Evolutionary conservation across 2,888 invertebrate genomes (phyloP), one percentile per base, ranked within the genome.

Genomic region (Pyrrhosoma nymphula): DNA sequence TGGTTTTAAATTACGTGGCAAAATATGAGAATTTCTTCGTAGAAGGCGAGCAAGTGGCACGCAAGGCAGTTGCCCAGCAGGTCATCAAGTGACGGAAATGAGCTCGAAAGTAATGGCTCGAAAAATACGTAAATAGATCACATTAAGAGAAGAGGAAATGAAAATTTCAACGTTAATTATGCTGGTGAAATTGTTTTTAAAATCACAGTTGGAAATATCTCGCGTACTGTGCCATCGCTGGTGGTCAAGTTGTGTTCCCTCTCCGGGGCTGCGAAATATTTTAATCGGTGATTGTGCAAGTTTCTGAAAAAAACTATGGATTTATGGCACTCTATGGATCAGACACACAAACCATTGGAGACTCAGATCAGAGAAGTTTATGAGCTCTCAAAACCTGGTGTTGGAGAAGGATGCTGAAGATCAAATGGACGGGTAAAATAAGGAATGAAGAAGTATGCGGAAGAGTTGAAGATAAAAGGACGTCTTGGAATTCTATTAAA

Each of bases 51-150:
- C 82, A 35, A 82, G 82, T 14, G 82, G 35, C 82, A 82, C 30
- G 82, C 82, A 35, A 82, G 16, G 82, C 14, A 18, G 35, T 82
- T 82, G 82, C 82, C 82, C n/a, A 82, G 82, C 82, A 82, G 26
- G 35, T n/a, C 82, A 82, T 82, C n/a, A 82, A 82, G 16, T 35
- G 82, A 35, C 82, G 82, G 82, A 82, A 82, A 82, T 82, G 35
- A 82, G 82, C 82, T 6, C 82, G 82, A 82, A 82, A 82, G 35
- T 35, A 82, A 23, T 35, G 82, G 23, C 35, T 35, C 35, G 82
- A 14, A 35, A 35, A 82, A 82, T 82, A 16, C 30, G 82, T 18
- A 18, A 82, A 35, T n/a, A 35, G 35, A 35, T 35, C 20, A 20
- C 20, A 16, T 14, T 35, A 82, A 82, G 18, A 82, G n/a, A 18